Evolutionary conservation across 2,797 vertebrate species (phyloP), one percentile per base, ranked within the genome.

Genomic region (Lagocephalus sceleratus): DNA sequence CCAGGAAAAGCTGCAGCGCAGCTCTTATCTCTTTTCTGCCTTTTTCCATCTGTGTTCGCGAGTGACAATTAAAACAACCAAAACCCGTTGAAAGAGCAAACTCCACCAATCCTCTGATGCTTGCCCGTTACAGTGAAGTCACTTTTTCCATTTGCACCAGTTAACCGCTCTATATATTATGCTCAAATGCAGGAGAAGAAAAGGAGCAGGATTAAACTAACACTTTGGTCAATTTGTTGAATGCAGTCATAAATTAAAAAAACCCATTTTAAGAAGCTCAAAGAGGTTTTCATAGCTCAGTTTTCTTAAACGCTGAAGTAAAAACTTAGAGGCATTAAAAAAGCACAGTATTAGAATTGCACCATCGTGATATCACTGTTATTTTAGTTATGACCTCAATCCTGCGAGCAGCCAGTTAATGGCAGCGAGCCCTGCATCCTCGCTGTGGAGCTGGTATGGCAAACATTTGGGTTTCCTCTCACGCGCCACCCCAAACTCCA

Each of bases 401-500:
- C 40, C 45, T 45, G 63, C 26, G 21, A 73, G 38, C 73, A 68
- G 59, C 23, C 56, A 73, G 73, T 70, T 73, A 70, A 63, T 81
- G 71, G 63, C 70, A 79, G n/a, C 58, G 29, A 22, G 47, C 43
- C 60, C 65, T 54, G 21, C 61, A 78, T 69, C 78, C 62, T 68
- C 23, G 53, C 76, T 63, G 50, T 66, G 45, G 58, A 10, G 47
- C 70, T 73, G 79, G 75, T 78, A 81, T 77, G 72, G 75, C 75
- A 81, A 82, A 81, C 75, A 79, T 80, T 82, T 73, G 69, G 58
- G 68, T 54, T 35, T 73, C 57, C 40, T 70, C 70, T 71, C 46
- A 52, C 73, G 71, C 78, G 50, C 77, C 65, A 71, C 71, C 76
- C 65, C 57, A 75, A 81, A 81, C 57, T 51, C 73, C 73, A 82